Conservation (phyloP, 2,888 invertebrate species). For the Amphimallon solstitiale region DNA sequence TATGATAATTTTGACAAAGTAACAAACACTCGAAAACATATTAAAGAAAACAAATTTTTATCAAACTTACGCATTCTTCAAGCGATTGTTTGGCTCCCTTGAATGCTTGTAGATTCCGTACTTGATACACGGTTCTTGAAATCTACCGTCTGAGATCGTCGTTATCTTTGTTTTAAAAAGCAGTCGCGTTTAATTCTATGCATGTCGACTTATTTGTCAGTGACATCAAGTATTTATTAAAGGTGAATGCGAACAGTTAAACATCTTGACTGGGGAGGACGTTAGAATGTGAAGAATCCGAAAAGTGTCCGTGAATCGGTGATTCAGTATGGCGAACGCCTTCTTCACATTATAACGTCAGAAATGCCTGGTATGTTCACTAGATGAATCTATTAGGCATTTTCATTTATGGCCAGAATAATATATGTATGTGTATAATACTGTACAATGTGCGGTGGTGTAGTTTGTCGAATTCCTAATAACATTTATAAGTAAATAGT, state of each 20-base stretch:
- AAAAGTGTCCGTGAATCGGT: constrained; percentile 48
- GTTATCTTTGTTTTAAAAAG: not conserved
- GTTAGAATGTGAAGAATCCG: constrained; percentile 61
- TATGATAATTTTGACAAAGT: too few relatives aligned
- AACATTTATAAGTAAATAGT: too few relatives aligned
- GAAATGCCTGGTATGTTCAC: constrained; percentile 55
- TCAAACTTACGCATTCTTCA: too few relatives aligned
- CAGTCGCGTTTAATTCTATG: constrained; percentile 17
- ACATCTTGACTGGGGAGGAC: constrained; percentile 55
- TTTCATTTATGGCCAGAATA: constrained; percentile 31
- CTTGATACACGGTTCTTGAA: not conserved
- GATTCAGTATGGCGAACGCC: constrained; percentile 28
- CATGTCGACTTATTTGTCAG: constrained; percentile 59
- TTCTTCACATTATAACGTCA: constrained; percentile 55
- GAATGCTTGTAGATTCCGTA: not conserved
- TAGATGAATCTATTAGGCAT: constrained; percentile 57
- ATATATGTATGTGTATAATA: too few relatives aligned
- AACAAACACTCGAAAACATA: too few relatives aligned
- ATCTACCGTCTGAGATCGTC: not conserved
- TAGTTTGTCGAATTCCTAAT: too few relatives aligned
- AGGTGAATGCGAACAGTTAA: constrained; percentile 59
- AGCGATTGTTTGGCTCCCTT: too few relatives aligned
- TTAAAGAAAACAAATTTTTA: too few relatives aligned
- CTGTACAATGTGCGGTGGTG: too few relatives aligned
- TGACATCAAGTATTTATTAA: constrained; percentile 63